These are phyloP conservation scores for Rhagophthalmus giganteus DNA, from an alignment of 2,888 invertebrate species.

Conservation along the genomic window DNA sequence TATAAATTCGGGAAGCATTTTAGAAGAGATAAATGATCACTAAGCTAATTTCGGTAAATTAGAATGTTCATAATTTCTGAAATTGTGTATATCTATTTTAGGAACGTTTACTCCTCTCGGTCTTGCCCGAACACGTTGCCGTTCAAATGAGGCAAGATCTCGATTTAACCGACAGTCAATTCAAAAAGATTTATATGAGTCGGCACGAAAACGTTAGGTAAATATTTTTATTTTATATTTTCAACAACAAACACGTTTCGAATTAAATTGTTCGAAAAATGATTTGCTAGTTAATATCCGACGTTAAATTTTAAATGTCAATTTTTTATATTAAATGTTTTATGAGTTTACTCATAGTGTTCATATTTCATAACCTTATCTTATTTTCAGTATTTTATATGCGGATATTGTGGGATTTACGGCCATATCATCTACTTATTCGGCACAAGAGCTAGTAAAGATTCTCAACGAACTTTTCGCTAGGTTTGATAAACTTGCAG, in stretches of 20 bases:
- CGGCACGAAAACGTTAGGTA: conserved; percentile 95
- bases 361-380: too few relatives aligned
- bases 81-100: conserved; percentile 58
- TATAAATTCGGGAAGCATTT: neutral
- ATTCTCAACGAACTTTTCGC: conserved; percentile 96
- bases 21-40: too few relatives aligned
- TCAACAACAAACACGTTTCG: neutral
- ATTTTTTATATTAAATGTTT: neutral
- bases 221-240: conserved; percentile 31
- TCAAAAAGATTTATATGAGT: conserved; percentile 97
- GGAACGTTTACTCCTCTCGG: conserved; percentile 90
- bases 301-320: neutral
- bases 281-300: neutral
- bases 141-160: conserved; percentile 95
- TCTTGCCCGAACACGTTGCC: conserved; percentile 93
- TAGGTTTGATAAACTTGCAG: conserved; percentile 87
- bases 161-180: conserved; percentile 89
- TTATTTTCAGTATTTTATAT: conserved; percentile 78
- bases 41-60: neutral
- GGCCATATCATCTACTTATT: conserved; percentile 92
- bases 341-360: neutral
- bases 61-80: too few relatives aligned
- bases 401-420: conserved; percentile 99
- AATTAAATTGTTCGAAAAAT: neutral
- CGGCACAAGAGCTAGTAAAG: conserved; percentile 93